Evolutionary conservation across 1,140 invertebrate species (phyloP).

Genomic region (Bombus sylvicola): DNA sequence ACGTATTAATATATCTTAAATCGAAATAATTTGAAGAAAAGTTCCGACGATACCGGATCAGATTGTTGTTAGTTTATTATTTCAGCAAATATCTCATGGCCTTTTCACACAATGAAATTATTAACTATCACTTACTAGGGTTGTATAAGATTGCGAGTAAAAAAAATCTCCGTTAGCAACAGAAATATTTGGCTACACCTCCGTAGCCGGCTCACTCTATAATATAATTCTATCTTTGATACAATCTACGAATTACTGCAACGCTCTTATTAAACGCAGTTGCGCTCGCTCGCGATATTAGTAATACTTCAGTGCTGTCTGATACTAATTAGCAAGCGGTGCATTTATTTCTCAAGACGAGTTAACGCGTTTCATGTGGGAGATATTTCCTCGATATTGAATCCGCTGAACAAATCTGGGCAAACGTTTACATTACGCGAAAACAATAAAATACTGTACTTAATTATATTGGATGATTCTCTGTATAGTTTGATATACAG

Average conservation of each 20-base stretch:
- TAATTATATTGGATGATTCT: not conserved
- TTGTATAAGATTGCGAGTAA: not conserved
- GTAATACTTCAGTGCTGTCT: conserved; percentile 18
- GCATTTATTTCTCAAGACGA: not conserved
- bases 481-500: not conserved
- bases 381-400: not conserved
- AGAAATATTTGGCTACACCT: not conserved
- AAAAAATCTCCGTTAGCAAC: not conserved
- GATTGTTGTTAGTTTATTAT: not conserved
- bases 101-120: not conserved
- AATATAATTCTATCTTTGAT: not conserved
- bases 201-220: not conserved
- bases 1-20: not conserved
- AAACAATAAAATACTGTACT: not conserved
- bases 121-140: not conserved
- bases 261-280: conserved; percentile 21
- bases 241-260: conserved; percentile 14
- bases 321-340: conserved; percentile 24
- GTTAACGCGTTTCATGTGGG: conserved; percentile 17
- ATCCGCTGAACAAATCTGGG: not conserved
- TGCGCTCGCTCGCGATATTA: conserved; percentile 23
- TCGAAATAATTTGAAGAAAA: not conserved
- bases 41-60: not conserved
- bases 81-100: not conserved
- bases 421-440: not conserved